Percentiles rank a stretch among this genome's conserved stretches.
Conservation (phyloP, 2,113 vertebrate genomes). For the Setophaga coronata region DNA sequence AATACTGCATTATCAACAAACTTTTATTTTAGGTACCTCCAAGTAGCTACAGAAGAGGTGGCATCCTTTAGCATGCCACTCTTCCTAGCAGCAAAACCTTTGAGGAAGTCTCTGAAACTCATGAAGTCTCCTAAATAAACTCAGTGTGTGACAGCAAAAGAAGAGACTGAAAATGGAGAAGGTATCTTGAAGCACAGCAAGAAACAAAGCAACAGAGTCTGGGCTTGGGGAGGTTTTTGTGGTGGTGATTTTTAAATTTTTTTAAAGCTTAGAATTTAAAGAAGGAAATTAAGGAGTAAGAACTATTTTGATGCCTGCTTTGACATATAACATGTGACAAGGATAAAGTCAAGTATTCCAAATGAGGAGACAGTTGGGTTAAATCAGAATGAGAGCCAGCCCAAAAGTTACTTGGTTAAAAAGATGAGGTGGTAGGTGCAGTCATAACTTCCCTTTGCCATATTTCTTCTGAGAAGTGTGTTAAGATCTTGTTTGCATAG, state of each 20-base stretch:
- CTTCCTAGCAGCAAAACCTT: too few species aligned
- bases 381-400: background rate
- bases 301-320: background rate
- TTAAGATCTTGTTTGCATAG: conserved; percentile 43
- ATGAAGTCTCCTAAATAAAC: too few species aligned
- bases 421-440: background rate
- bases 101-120: too few species aligned
- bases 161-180: too few species aligned
- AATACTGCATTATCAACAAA: too few species aligned
- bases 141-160: too few species aligned
- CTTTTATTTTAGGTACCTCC: too few species aligned
- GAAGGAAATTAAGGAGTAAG: background rate
- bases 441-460: background rate
- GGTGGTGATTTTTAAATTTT: too few species aligned
- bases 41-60: too few species aligned
- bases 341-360: background rate
- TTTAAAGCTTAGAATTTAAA: background rate
- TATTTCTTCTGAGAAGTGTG: background rate
- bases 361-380: background rate
- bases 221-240: background rate
- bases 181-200: background rate
- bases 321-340: background rate
- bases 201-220: background rate
- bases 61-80: too few species aligned
- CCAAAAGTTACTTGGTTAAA: background rate